A percentile compares a stretch with the other conserved stretches of the same genome.
These are phyloP conservation scores for Muntiacus reevesi DNA, from an alignment of 2,113 vertebrate species.

Conservation along the genomic window DNA sequence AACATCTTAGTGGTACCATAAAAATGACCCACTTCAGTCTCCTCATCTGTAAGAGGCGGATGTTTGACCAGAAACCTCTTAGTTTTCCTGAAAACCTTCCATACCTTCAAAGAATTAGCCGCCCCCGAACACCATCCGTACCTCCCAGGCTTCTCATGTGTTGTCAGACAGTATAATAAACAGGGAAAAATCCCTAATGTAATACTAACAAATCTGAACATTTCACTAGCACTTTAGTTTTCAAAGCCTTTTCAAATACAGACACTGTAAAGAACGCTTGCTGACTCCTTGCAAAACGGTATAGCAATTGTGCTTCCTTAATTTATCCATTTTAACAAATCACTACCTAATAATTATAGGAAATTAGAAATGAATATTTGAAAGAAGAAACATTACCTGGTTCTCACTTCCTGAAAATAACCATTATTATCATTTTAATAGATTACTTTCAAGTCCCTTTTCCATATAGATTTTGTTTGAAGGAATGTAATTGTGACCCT, in stretches of 20 bases:
- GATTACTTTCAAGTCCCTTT: background rate
- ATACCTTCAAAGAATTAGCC: background rate
- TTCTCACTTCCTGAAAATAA: background rate
- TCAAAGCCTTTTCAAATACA: background rate
- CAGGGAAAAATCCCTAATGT: background rate
- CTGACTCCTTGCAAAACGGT: background rate
- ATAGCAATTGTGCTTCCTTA: background rate
- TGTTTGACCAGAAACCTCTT: background rate
- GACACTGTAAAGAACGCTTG: rapidly evolving
- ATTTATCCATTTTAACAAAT: background rate
- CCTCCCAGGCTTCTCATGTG: background rate
- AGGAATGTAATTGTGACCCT: background rate
- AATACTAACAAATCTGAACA: no score
- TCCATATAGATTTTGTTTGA: background rate
- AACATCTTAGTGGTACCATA: background rate
- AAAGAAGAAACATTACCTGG: background rate
- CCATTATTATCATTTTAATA: background rate
- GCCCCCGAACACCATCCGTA: rapidly evolving
- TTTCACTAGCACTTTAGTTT: background rate
- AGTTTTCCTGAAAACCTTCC: background rate
- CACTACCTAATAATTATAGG: background rate
- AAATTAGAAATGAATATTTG: background rate
- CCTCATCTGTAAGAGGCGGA: background rate
- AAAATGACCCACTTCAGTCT: background rate
- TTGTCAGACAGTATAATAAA: background rate